Conservation (phyloP, 2,113 vertebrate genomes). For the Micronycteris hirsuta region DNA sequence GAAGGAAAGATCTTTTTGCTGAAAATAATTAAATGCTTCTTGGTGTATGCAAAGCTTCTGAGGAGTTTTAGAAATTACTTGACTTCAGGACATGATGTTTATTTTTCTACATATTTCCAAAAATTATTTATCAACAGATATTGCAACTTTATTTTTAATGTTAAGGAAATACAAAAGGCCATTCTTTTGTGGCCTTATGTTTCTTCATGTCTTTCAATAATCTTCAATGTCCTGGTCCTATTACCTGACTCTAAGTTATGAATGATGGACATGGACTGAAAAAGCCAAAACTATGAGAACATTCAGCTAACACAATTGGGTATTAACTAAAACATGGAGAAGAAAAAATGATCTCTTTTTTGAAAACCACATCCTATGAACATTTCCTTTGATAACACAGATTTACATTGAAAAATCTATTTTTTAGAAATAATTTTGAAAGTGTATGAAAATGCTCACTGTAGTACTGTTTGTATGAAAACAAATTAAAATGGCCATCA, state of each 20-base stretch:
- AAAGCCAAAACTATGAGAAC: not conserved
- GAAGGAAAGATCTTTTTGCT: not conserved
- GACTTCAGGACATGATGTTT: not conserved
- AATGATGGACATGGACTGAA: not conserved
- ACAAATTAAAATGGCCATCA: not conserved
- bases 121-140: not conserved
- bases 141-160: not conserved
- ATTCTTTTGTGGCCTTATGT: not conserved
- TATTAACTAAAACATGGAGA: not conserved
- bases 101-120: not conserved
- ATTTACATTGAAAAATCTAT: not conserved
- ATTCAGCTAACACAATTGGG: not conserved
- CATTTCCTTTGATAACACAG: not conserved
- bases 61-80: not conserved
- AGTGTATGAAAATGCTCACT: not conserved
- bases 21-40: slow-evolving; percentile 7
- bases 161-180: not conserved
- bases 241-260: not conserved
- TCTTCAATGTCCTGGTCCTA: not conserved
- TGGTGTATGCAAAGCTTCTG: not conserved
- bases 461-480: not conserved
- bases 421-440: not conserved
- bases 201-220: not conserved
- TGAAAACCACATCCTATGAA: not conserved
- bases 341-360: slow-evolving; percentile 11